phyloP scores from a whole-genome alignment of 2,797 vertebrate genomes.

The Ara ararauna region DNA sequence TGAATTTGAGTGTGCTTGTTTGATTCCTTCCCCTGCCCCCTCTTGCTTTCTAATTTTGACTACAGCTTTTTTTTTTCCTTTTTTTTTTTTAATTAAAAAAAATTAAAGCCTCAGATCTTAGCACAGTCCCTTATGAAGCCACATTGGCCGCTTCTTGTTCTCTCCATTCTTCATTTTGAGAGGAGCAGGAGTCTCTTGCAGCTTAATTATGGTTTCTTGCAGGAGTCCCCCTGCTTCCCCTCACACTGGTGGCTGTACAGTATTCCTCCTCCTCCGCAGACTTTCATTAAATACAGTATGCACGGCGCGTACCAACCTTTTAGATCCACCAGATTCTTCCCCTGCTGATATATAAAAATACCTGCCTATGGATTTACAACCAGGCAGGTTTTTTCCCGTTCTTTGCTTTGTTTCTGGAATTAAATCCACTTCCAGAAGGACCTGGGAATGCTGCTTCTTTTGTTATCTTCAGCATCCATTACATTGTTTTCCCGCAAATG shows the following conservation, averaged over 20 bases:
- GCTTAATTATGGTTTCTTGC: slow-evolving; percentile 70
- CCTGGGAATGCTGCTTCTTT: neutral
- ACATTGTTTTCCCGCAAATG: neutral
- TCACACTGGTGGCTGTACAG: neutral
- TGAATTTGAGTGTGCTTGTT: slow-evolving; percentile 29
- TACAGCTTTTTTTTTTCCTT: neutral
- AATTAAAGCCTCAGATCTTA: slow-evolving; percentile 65
- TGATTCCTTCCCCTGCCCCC: slow-evolving; percentile 36
- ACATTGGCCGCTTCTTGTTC: slow-evolving; percentile 36
- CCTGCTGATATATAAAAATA: neutral
- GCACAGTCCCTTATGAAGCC: slow-evolving; percentile 65
- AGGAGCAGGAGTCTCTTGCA: slow-evolving; percentile 56
- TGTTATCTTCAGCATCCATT: neutral
- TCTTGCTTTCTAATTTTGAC: slow-evolving; percentile 66
- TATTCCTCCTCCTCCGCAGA: slow-evolving; percentile 32
- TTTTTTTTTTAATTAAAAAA: slow-evolving; percentile 64
- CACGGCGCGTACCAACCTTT: neutral
- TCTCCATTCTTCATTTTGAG: slow-evolving; percentile 55
- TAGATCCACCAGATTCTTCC: neutral
- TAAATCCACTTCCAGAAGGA: neutral
- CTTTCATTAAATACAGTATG: slow-evolving; percentile 45
- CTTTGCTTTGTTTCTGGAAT: neutral
- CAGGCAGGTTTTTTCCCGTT: neutral
- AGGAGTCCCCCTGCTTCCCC: slow-evolving; percentile 57
- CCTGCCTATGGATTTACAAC: neutral